Base-by-base conservation (phyloP, 1,140 invertebrate genomes). In the Heliconius hermathena region DNA sequence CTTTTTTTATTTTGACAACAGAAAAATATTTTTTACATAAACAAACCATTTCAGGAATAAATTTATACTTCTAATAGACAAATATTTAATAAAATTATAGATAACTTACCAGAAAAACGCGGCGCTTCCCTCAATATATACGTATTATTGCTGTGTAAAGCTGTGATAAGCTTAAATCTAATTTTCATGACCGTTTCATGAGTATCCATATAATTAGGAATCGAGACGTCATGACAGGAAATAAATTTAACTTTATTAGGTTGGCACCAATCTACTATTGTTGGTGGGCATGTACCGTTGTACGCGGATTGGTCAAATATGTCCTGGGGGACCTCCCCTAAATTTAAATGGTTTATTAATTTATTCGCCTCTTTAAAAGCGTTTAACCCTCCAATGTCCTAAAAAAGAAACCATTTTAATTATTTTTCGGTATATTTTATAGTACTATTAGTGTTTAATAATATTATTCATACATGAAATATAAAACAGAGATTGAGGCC, bases 291-390 rank as follows among this genome's bases (percentile, higher is more conserved):
- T 0, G 91, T 89, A 52, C 93, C 86, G 79, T 96, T 95, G 79
- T 96, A 96, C 33, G 92, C 83, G 41, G 96, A 96, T 52, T 95
- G 90, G 8, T 85, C 83, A 91, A 95, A 95, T 88, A 96, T 96
- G 74, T 95, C 89, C 4, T 92, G 85, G 38, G 95, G 91, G 20
- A 96, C 90, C 13, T 90, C 88, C 54, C 93, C 91, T 29, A 95
- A 88, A n/a, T 95, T 89, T 26, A 96, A 75, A 70, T 87, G 85
- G n/a, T 89, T 88, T 16, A 95, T 88, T 41, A 96, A 81, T 41
- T 86, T 85, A 36, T 95, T 95, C 4, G 96, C 95, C 82, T 88
- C 84, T 87, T 95, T 94, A 78, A 95, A 96, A 8, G 95, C 89
- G 54, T 90, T 91, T 76, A 88, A 83, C 1, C 95, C 95, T 33